Evolutionary conservation across 2,888 invertebrate species (phyloP).

Genomic region (Agonopterix subpropinquella): DNA sequence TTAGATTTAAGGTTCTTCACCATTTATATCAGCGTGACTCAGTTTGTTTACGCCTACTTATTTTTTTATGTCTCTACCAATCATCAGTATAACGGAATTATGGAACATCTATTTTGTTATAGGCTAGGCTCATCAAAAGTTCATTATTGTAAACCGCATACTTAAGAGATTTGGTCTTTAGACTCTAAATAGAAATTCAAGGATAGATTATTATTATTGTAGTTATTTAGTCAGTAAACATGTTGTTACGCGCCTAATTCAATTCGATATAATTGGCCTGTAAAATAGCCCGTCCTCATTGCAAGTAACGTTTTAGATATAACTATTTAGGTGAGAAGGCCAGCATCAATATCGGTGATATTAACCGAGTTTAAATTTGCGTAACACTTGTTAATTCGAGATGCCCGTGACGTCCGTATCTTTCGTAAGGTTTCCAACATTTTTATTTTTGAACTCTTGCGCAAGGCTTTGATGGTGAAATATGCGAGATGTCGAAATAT

Average conservation of each 20-base stretch:
- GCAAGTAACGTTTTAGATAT: conserved; percentile 4
- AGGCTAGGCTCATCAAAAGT: no score
- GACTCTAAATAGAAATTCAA: no score
- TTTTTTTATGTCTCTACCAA: no score
- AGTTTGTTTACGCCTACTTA: no score
- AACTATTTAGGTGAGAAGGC: conserved; percentile 31
- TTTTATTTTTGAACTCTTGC: conserved; percentile 58
- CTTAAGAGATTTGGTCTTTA: no score
- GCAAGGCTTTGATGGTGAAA: conserved; percentile 29
- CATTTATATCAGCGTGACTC: no score
- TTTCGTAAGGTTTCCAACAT: conserved; percentile 37
- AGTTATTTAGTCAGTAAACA: no score
- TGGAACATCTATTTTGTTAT: no score
- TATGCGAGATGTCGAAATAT: conserved; percentile 6
- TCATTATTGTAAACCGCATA: no score
- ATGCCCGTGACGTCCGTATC: conserved; percentile 36
- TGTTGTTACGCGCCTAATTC: not conserved
- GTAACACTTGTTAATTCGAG: conserved; percentile 45
- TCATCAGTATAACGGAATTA: no score
- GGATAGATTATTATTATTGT: no score
- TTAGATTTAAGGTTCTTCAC: no score
- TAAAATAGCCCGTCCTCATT: conserved; percentile 9
- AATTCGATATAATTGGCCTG: conserved; percentile 3
- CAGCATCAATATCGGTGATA: conserved; percentile 32
- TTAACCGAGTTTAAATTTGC: conserved; percentile 36